Base-by-base conservation (phyloP, 1,140 invertebrate species). In the Diploscapter pachys region DNA sequence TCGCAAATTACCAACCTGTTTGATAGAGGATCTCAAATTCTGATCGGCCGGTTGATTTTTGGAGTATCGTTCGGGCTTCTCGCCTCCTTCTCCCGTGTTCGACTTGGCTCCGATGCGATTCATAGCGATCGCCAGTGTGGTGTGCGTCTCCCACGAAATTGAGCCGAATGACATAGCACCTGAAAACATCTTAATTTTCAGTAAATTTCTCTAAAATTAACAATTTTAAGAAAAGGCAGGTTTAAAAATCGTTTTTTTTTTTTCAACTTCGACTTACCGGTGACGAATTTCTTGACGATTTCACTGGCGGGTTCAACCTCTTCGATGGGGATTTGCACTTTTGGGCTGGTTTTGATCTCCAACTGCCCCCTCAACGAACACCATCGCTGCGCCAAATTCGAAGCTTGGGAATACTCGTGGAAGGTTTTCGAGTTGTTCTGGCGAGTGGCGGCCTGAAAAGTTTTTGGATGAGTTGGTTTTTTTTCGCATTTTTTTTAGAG, bases 101-200 rank as follows among this genome's bases (percentile, higher is more conserved):
- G 94, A 96, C 88, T 97, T 97, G 61, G 92, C 95, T 2, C 93
- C 93, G 79, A 96, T 91, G 73, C 91, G 89, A 86, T 99, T 99
- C 96, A 99, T 99, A 3, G 96, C 96, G 71, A 96, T 90, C 3
- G 96, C 96, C 9, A 99, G 87, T 0, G 95, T 93, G 51, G 91
- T 90, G 88, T 99, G 96, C 0, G 96, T 93, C 88, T 99, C 96
- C 75, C 94, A 87, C 0, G 92, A 93, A 79, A 95, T 94, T 78
- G 91, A 92, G n/a, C 93, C 93, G 87, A 94, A 94, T 87, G 92
- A 93, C 93, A 94, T 95, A 3, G 93, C 93, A 80, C 91, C 92
- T 89, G 79, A 72, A 83, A 76, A 65, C 0, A 50, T 65, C 31
- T 0, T 31, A 31, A 31, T 31, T 31, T 31, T 31, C 31, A 31